Evolutionary conservation across 2,113 vertebrate species (phyloP).

Genomic region (human (Homo sapiens)): DNA sequence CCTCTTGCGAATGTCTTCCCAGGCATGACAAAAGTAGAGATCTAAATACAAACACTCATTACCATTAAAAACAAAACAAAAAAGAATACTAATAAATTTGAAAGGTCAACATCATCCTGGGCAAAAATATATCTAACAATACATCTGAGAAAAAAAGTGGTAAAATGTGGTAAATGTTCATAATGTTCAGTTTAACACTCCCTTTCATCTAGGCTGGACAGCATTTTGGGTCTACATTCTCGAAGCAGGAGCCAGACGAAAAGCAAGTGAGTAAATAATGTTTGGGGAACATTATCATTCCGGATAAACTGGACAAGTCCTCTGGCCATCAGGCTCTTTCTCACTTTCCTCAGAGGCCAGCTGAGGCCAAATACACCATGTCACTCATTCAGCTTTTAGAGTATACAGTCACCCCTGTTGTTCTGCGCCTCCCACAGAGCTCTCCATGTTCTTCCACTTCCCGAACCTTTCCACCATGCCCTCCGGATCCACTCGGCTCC

Average conservation of each 20-base stretch:
- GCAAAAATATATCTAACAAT: conserved; percentile 1
- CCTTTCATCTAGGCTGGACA: not conserved
- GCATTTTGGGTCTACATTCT: not conserved
- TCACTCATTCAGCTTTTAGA: not conserved
- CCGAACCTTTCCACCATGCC: not conserved
- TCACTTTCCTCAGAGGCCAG: not conserved
- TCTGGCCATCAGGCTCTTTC: not conserved
- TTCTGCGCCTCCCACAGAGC: not conserved
- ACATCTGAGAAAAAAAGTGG: not conserved
- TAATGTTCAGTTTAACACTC: not conserved
- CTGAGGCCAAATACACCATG: not conserved
- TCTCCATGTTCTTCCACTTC: not conserved
- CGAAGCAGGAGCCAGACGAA: too few species aligned
- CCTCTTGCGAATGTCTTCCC: not conserved
- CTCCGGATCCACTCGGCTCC: not conserved
- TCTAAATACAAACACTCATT: conserved; percentile 3
- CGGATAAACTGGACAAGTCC: not conserved
- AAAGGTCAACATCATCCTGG: not conserved
- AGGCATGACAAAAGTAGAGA: not conserved
- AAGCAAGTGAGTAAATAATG: too few species aligned
- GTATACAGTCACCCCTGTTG: not conserved
- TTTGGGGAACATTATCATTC: not conserved
- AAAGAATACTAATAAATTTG: not conserved
- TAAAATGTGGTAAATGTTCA: not conserved
- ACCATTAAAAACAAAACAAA: conserved; percentile 16